A percentile compares a stretch with the other conserved stretches of the same genome.
Conservation (phyloP, 2,797 vertebrate genomes). For the Remorina albescens region DNA sequence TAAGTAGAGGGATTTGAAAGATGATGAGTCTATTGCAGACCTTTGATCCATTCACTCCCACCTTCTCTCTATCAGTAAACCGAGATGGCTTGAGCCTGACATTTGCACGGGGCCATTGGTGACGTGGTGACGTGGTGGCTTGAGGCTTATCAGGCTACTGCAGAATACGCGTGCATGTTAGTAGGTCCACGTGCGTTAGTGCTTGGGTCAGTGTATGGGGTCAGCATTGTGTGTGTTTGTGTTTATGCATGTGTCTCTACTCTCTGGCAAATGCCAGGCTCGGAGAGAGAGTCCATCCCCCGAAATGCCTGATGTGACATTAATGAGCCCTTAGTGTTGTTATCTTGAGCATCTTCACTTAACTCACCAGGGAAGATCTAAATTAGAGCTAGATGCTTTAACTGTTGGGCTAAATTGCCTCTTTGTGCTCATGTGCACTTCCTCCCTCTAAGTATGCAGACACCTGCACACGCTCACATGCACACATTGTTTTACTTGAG, state of each 20-base stretch:
- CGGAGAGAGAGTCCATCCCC: constrained; percentile 37
- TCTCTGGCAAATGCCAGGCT: constrained; percentile 36
- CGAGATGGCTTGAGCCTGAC: constrained; percentile 68
- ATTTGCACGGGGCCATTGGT: constrained; percentile 78
- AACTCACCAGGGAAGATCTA: constrained; percentile 71
- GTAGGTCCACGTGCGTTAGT: constrained; percentile 28
- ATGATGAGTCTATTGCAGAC: constrained; percentile 56
- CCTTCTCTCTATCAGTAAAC: constrained; percentile 61
- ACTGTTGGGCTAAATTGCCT: constrained; percentile 68
- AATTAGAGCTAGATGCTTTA: constrained; percentile 68
- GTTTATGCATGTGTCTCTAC: constrained; percentile 38
- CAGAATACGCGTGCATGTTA: constrained; percentile 35
- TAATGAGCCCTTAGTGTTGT: constrained; percentile 76
- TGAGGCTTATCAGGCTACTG: constrained; percentile 71
- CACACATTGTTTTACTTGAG: constrained; percentile 23
- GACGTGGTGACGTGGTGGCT: too few relatives aligned
- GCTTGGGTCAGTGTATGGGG: constrained; percentile 33
- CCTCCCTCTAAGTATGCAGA: constrained; percentile 45
- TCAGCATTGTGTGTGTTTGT: constrained; percentile 26
- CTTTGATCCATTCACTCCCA: constrained; percentile 57
- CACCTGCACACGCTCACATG: constrained; percentile 44
- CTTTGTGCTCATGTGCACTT: constrained; percentile 54
- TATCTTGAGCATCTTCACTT: constrained; percentile 73
- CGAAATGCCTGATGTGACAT: constrained; percentile 69
- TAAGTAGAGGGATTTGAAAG: constrained; percentile 67